Conservation (phyloP, 1,140 invertebrate species). For the Cryptotermes secundus region DNA sequence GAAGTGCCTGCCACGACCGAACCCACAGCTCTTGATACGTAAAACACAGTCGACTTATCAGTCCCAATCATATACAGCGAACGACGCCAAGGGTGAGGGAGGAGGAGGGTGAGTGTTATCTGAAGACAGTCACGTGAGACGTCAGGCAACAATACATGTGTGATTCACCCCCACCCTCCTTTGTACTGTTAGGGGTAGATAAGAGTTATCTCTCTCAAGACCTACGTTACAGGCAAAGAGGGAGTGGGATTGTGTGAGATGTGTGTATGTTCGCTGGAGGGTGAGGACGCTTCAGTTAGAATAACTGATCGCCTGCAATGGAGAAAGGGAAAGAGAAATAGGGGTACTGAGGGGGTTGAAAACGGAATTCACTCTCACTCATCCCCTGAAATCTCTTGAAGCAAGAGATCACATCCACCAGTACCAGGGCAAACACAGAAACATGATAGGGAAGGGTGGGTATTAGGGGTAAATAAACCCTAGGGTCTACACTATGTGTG, state of each 20-base stretch:
- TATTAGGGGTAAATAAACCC: constrained; percentile 13
- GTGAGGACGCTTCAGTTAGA: background rate
- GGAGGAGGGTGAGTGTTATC: background rate
- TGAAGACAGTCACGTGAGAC: constrained; percentile 17
- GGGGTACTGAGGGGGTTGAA: constrained; percentile 6
- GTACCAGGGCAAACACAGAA: constrained; percentile 18
- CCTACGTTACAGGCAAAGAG: background rate
- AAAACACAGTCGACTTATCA: background rate
- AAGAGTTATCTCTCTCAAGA: constrained; percentile 19
- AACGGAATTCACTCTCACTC: constrained; percentile 19
- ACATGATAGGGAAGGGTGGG: constrained; percentile 5
- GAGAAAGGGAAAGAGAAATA: constrained; percentile 1
- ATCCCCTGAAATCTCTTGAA: constrained; percentile 5
- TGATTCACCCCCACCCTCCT: constrained; percentile 1
- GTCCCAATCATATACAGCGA: background rate
- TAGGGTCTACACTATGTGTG: background rate
- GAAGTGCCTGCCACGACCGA: background rate
- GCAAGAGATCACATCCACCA: constrained; percentile 9
- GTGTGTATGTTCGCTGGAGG: background rate
- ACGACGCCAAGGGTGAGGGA: background rate
- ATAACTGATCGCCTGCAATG: constrained; percentile 11
- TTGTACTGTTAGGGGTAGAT: constrained; percentile 19
- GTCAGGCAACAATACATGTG: constrained; percentile 18
- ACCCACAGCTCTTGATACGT: background rate
- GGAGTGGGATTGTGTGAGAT: background rate